Base-by-base conservation (phyloP, 2,797 vertebrate species). In the Anolis apletophallus region DNA sequence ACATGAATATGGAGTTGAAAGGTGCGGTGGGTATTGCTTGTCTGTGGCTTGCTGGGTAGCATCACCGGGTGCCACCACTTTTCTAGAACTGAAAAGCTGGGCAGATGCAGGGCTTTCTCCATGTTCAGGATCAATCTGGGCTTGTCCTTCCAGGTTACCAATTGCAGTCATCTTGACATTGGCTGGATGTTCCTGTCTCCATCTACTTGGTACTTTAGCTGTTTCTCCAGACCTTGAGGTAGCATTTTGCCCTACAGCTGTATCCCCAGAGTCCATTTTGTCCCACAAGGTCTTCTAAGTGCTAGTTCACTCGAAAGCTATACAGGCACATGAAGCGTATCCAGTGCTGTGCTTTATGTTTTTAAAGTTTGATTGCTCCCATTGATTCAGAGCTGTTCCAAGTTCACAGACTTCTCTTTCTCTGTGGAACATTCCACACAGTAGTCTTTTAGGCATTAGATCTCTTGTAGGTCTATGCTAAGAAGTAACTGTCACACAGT, bases 241-340 rank as follows among this genome's bases (percentile, higher is more conserved):
- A 97, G 97, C 97, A 95, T 98, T 98, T 95, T 98, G 98, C 94
- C 97, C 97, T 91, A 97, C 88, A 95, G 97, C 95, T 86, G 97
- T 96, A 94, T 98, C 98, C 93, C 95, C 98, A 91, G 97, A 96
- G 95, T 99, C 98, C 99, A 99, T 99, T 95, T 97, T 97, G 85
- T 94, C 94, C 95, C 80, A 93, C 93, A 95, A 95, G 95, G 94
- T 96, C 95, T 95, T 73, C 19, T 96, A 95, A 96, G 96, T 96
- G 95, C 97, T 98, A 98, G 95, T 97, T 97, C 90, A 93, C 96
- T 93, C 93, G 95, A 96, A 97, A 97, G 96, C 94, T 94, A 93
- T 95, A 94, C 92, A 94, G 96, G 96, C 94, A 97, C 97, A 97
- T 97, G 96, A 97, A 96, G 97, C 93, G 95, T 96, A 93, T 95